A percentile compares a stretch with the other conserved stretches of the same genome.
These are phyloP conservation scores for Drosophila takahashii DNA, from an alignment of 1,140 invertebrate species.

Conservation along the genomic window DNA sequence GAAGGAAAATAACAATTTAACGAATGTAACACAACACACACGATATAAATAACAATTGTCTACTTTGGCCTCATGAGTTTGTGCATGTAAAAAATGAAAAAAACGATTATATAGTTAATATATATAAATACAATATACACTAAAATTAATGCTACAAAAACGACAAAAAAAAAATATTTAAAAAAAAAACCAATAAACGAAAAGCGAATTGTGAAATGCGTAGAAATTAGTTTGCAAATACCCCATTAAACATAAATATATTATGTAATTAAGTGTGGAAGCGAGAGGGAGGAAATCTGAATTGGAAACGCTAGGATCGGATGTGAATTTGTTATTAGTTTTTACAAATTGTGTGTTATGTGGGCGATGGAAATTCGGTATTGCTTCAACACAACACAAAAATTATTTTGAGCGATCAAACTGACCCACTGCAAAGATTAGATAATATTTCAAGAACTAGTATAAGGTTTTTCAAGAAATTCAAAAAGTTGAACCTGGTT, in stretches of 20 bases:
- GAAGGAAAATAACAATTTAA: slow-evolving; percentile 20
- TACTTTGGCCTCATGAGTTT: slow-evolving; percentile 76
- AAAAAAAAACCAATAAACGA: slow-evolving; percentile 41
- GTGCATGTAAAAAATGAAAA: slow-evolving; percentile 78
- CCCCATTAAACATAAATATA: slow-evolving; percentile 10
- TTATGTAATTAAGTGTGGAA: slow-evolving; percentile 25
- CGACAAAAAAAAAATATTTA: not conserved
- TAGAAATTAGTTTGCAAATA: slow-evolving; percentile 55
- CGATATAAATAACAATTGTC: slow-evolving; percentile 32
- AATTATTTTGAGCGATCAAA: slow-evolving; percentile 4
- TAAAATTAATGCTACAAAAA: slow-evolving; percentile 40
- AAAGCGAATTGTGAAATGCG: slow-evolving; percentile 71
- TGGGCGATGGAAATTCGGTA: not conserved
- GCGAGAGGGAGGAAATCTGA: not conserved
- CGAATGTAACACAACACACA: slow-evolving; percentile 21
- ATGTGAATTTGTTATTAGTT: slow-evolving; percentile 62
- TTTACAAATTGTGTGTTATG: slow-evolving; percentile 35
- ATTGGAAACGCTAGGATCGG: slow-evolving; percentile 4
- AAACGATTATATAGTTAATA: slow-evolving; percentile 51
- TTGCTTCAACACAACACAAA: not conserved
- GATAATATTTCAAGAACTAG: not conserved
- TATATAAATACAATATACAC: slow-evolving; percentile 38
- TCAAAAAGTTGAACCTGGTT: slow-evolving; percentile 13
- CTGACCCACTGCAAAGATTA: slow-evolving; percentile 7
- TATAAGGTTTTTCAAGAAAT: slow-evolving; percentile 27